Evolutionary conservation across 1,140 invertebrate species (phyloP).

Genomic region (Oreohelix idahoensis): DNA sequence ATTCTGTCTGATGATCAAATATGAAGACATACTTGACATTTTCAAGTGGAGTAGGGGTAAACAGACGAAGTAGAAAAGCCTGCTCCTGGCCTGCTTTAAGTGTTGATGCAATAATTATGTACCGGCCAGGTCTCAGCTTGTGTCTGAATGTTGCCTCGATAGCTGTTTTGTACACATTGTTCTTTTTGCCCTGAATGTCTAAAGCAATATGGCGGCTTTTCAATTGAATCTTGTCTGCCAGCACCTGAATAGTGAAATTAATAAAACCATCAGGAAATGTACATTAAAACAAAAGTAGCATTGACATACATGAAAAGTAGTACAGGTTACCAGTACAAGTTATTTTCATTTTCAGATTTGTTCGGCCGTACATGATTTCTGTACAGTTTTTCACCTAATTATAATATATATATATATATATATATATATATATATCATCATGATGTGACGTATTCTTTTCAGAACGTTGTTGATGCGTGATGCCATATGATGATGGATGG

Average conservation of each 20-base stretch:
- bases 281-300: too few relatives aligned
- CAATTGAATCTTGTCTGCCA: slow-evolving; percentile 25
- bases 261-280: too few relatives aligned
- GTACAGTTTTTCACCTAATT: too few relatives aligned
- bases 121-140: slow-evolving; percentile 50
- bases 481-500: too few relatives aligned
- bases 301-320: too few relatives aligned
- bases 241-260: neutral
- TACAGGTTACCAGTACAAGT: too few relatives aligned
- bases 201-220: neutral
- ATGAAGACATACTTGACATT: slow-evolving; percentile 40
- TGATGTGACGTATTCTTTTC: too few relatives aligned
- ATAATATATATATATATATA: too few relatives aligned
- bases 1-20: neutral
- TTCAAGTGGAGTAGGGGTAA: slow-evolving; percentile 39
- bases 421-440: too few relatives aligned
- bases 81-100: slow-evolving; percentile 32
- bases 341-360: too few relatives aligned
- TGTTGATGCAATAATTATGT: slow-evolving; percentile 43
- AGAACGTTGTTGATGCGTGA: too few relatives aligned
- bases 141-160: slow-evolving; percentile 49
- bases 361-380: too few relatives aligned
- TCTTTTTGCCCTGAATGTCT: slow-evolving; percentile 41
- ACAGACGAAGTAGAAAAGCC: slow-evolving; percentile 45
- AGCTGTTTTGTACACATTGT: slow-evolving; percentile 46